Percentiles rank a stretch among this genome's conserved stretches.
These are phyloP conservation scores for Euzophera pinguis DNA, from an alignment of 2,888 invertebrate species.

Conservation along the genomic window DNA sequence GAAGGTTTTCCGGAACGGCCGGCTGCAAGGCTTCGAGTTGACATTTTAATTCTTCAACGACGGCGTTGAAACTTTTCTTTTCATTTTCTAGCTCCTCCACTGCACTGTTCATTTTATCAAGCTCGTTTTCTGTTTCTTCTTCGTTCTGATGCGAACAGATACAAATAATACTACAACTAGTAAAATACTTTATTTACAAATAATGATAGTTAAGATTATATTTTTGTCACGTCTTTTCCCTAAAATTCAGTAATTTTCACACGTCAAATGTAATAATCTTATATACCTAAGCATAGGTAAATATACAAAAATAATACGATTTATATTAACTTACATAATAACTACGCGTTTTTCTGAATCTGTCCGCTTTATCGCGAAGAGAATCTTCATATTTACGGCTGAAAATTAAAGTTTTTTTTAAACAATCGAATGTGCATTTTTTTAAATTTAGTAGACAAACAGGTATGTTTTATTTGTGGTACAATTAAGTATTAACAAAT, in stretches of 20 bases:
- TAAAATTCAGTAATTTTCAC: too few relatives aligned
- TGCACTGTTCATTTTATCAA: constrained; percentile 30
- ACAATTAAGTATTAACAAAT: too few relatives aligned
- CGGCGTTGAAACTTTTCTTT: constrained; percentile 29
- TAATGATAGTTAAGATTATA: too few relatives aligned
- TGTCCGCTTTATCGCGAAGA: constrained; percentile 47
- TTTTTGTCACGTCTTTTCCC: too few relatives aligned
- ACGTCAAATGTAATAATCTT: too few relatives aligned
- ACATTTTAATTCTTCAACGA: constrained; percentile 34
- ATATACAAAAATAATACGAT: not conserved
- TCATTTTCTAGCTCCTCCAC: constrained; percentile 33
- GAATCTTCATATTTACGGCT: constrained; percentile 54
- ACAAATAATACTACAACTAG: not conserved
- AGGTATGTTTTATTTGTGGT: too few relatives aligned
- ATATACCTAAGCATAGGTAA: not conserved
- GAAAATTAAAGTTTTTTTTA: constrained; percentile 22
- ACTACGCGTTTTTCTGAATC: constrained; percentile 42
- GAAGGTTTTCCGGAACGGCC: constrained; percentile 43
- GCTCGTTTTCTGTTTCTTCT: constrained; percentile 39
- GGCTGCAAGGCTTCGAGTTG: constrained; percentile 31
- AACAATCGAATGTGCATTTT: too few relatives aligned
- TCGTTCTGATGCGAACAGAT: constrained; percentile 34
- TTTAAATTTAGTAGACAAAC: too few relatives aligned
- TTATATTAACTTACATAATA: constrained; percentile 46
- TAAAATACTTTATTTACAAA: too few relatives aligned